Conservation (phyloP, 2,888 invertebrate species). For the Alcis repandata region DNA sequence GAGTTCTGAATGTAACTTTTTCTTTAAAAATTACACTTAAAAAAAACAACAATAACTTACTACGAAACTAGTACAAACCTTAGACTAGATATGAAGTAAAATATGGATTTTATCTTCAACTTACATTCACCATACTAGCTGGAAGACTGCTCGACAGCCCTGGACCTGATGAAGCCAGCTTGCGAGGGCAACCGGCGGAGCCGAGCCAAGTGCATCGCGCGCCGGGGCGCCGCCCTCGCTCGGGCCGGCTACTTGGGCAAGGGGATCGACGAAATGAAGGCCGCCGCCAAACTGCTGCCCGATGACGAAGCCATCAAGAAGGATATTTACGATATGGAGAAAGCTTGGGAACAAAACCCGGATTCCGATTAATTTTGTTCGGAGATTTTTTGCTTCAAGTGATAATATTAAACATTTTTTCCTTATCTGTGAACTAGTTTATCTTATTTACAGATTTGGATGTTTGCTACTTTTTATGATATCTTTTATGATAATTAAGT, state of each 20-base stretch:
- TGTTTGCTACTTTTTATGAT: too few relatives aligned
- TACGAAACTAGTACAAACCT: not conserved
- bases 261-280: constrained; percentile 91
- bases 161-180: constrained; percentile 91
- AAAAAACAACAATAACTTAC: too few relatives aligned
- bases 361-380: constrained; percentile 81
- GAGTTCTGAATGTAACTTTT: too few relatives aligned
- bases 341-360: constrained; percentile 92
- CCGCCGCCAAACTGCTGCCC: constrained; percentile 89
- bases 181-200: constrained; percentile 90
- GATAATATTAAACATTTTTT: too few relatives aligned
- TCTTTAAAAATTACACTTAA: too few relatives aligned
- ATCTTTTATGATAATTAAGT: too few relatives aligned
- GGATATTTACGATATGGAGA: constrained; percentile 90
- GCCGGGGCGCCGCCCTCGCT: constrained; percentile 91
- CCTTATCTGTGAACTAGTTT: too few relatives aligned
- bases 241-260: constrained; percentile 89
- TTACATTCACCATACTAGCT: constrained; percentile 56
- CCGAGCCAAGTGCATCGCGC: constrained; percentile 90
- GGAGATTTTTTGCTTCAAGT: too few relatives aligned
- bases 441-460: too few relatives aligned
- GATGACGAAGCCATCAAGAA: constrained; percentile 87
- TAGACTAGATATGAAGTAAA: too few relatives aligned
- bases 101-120: not conserved
- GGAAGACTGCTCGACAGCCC: constrained; percentile 88